Base-by-base conservation (phyloP, 2,888 invertebrate species). In the Galeruca laticollis region DNA sequence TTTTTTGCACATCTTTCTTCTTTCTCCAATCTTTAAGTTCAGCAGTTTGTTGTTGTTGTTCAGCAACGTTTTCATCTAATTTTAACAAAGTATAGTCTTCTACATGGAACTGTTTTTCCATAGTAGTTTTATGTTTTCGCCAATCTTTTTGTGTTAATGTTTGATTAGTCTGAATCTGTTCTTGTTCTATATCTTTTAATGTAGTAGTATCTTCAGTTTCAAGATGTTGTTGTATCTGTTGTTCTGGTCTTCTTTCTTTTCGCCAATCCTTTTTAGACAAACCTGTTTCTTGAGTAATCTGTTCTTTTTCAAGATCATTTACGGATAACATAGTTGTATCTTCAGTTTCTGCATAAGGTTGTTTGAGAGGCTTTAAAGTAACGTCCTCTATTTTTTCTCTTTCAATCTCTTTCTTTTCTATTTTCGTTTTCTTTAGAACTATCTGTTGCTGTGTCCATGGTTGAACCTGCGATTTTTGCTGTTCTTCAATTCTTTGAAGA, bases 361-460 rank as follows among this genome's bases (percentile, higher is more conserved):
- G 71, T 83, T 86, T 57, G 0, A 91, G 87, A 2, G 90, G 90
- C 76, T 89, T 74, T 13, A 91, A 80, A 77, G 88, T 87, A 13
- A 91, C 87, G 52, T 82, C 80, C 75, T 87, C 86, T 6, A 86
- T 49, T 61, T 77, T 82, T 76, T 87, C 86, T 69, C 84, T 86
- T 2, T 77, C 78, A 20, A 85, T 76, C 72, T 85, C 84, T 77
- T 86, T 86, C 61, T 75, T 82, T 60, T 84, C 83, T 76, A 76
- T 80, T 80, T 70, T 86, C 0, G 84, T 82, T 77, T 85, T 87
- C 76, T 90, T 91, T 31, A 91, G 80, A 49, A 82, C 86, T 15
- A 90, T 86, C 74, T 88, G 87, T 84, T 93, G 90, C 78, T 92
- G 88, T 2, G 90, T 93, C 90, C 90, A 90, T 10, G 90, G 88